Evolutionary conservation across 1,140 invertebrate genomes (phyloP).

Genomic region (Rhagoletis pomonella): DNA sequence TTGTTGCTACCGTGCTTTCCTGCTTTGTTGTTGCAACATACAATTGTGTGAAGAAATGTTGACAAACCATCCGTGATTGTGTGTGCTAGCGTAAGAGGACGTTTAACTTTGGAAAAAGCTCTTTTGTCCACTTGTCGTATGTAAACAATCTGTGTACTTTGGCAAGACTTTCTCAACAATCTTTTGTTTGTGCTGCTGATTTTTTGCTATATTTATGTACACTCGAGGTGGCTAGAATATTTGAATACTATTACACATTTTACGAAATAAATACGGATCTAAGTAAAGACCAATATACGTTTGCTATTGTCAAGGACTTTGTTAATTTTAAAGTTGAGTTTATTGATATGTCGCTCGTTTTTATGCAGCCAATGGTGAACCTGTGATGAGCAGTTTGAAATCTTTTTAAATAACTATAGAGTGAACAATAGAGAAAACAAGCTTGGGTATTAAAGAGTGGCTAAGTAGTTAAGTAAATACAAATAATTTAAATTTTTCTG

Average conservation of each 20-base stretch:
- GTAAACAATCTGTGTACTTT: conserved; percentile 34
- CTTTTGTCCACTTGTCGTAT: neutral
- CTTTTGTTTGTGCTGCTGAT: neutral
- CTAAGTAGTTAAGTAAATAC: too few species aligned
- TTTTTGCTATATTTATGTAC: neutral
- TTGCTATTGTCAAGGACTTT: neutral
- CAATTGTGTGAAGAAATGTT: neutral
- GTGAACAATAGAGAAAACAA: too few species aligned
- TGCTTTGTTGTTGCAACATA: neutral
- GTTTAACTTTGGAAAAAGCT: neutral
- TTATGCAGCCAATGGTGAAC: too few species aligned
- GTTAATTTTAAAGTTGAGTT: neutral
- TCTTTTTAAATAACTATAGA: too few species aligned
- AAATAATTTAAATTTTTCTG: too few species aligned
- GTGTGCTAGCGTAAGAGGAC: neutral
- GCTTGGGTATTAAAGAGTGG: too few species aligned
- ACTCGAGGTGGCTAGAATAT: neutral
- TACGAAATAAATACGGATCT: neutral
- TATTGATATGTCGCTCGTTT: too few species aligned
- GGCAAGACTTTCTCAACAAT: neutral
- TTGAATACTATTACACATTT: neutral
- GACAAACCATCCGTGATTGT: neutral
- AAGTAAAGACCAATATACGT: neutral
- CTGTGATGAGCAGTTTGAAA: too few species aligned
- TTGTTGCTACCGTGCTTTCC: neutral